Evolutionary conservation across 2,888 invertebrate species (phyloP).

Genomic region (Parnassius smintheus): DNA sequence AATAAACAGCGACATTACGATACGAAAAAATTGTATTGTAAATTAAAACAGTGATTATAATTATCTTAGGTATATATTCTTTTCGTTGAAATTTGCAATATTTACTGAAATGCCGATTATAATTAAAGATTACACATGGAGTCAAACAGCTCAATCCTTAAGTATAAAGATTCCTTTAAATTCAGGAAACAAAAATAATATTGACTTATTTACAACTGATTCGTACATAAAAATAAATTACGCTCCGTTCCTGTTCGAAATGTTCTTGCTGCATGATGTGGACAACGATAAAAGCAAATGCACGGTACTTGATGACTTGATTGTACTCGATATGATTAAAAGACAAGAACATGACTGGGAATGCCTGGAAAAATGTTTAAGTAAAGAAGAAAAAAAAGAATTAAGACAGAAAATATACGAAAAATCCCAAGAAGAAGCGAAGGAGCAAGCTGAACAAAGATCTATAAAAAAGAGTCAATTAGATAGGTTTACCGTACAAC

Average conservation of each 20-base stretch:
- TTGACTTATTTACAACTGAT: slow-evolving; percentile 85
- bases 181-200: slow-evolving; percentile 82
- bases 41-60: too few relatives aligned
- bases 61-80: too few relatives aligned
- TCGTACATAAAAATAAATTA: slow-evolving; percentile 87
- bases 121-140: slow-evolving; percentile 89
- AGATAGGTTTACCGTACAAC: slow-evolving; percentile 76
- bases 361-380: slow-evolving; percentile 75
- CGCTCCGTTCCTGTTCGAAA: slow-evolving; percentile 88
- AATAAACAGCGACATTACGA: too few relatives aligned
- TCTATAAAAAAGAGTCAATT: slow-evolving; percentile 75
- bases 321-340: slow-evolving; percentile 86
- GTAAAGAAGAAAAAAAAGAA: slow-evolving; percentile 79
- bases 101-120: slow-evolving; percentile 84
- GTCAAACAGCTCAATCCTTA: slow-evolving; percentile 83
- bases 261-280: slow-evolving; percentile 83
- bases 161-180: slow-evolving; percentile 85
- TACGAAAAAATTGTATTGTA: too few relatives aligned
- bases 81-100: not conserved
- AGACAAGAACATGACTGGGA: slow-evolving; percentile 79
- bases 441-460: slow-evolving; percentile 77
- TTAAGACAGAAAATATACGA: slow-evolving; percentile 81
- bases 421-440: slow-evolving; percentile 77
- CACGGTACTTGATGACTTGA: slow-evolving; percentile 81
- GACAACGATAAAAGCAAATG: slow-evolving; percentile 84